A percentile compares a stretch with the other conserved stretches of the same genome.
Evolutionary conservation across 2,888 invertebrate genomes (phyloP).

Genomic region (Lomographa bimaculata): DNA sequence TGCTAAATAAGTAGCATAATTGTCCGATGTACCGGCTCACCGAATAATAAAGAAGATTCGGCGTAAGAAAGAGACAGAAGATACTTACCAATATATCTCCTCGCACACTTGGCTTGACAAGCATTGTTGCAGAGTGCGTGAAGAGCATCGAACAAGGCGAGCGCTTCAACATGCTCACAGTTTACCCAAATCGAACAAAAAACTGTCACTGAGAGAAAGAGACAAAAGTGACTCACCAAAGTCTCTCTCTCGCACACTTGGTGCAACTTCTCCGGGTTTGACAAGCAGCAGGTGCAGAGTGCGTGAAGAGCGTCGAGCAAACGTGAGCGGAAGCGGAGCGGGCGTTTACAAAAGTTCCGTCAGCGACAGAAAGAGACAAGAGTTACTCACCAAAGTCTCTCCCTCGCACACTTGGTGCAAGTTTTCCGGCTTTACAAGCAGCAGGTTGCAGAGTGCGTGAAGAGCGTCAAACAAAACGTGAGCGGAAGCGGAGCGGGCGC

Average conservation of each 20-base stretch:
- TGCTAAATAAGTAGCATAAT: too few species aligned
- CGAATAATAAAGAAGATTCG: too few species aligned
- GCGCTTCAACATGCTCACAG: constrained; percentile 78
- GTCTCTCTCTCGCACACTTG: too few species aligned
- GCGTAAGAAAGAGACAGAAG: not conserved
- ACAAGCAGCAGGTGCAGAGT: constrained; percentile 96
- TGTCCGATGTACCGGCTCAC: too few species aligned
- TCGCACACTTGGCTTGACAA: constrained; percentile 98
- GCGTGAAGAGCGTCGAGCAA: constrained; percentile 98
- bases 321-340: constrained; percentile 88
- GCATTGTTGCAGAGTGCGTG: constrained; percentile 97
- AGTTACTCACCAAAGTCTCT: constrained; percentile 91
- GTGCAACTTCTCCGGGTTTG: constrained; percentile 98
- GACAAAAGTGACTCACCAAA: too few species aligned
- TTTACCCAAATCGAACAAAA: too few species aligned
- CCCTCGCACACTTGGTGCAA: constrained; percentile 97
- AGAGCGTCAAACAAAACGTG: constrained; percentile 96
- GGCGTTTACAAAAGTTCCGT: too few species aligned
- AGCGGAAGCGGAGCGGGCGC: constrained; percentile 84
- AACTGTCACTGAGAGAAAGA: too few species aligned
- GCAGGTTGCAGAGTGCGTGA: constrained; percentile 97
- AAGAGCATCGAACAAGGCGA: constrained; percentile 96
- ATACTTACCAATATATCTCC: constrained; percentile 94
- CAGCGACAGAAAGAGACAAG: not conserved
- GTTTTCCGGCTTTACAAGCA: constrained; percentile 98